Evolutionary conservation across 1,140 invertebrate species (phyloP).

Genomic region (Eurosta solidaginis): DNA sequence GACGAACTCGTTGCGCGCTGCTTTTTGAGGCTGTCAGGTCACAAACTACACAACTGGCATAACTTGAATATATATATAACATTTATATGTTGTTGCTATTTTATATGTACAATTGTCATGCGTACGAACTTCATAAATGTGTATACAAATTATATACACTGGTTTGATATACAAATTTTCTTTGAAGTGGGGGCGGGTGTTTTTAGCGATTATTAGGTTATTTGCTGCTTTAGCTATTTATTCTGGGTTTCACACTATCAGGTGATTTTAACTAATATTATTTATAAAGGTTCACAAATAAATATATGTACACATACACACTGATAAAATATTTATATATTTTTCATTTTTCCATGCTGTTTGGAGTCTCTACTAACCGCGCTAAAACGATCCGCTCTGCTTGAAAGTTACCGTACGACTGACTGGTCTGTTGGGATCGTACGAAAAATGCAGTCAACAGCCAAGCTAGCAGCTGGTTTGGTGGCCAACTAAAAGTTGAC

Average conservation of each 20-base stretch:
- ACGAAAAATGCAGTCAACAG: not conserved
- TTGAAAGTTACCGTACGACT: slow-evolving; percentile 52
- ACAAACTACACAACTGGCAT: not conserved
- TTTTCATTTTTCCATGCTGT: slow-evolving; percentile 32
- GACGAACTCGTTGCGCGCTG: slow-evolving; percentile 4
- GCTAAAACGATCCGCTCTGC: slow-evolving; percentile 45
- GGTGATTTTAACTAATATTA: no score
- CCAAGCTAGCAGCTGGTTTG: not conserved
- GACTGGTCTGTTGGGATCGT: slow-evolving; percentile 1
- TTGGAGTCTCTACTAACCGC: slow-evolving; percentile 24
- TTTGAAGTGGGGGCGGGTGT: no score
- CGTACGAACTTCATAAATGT: not conserved
- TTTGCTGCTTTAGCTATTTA: no score
- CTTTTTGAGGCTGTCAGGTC: slow-evolving; percentile 18
- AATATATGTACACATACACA: slow-evolving; percentile 27
- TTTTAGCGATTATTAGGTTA: no score
- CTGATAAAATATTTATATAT: slow-evolving; percentile 37
- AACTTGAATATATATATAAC: not conserved
- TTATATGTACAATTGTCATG: no score
- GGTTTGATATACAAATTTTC: no score
- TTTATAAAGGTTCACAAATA: slow-evolving; percentile 35
- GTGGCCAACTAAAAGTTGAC: slow-evolving; percentile 18
- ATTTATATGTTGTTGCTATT: not conserved
- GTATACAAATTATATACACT: no score
- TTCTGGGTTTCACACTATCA: no score